Evolutionary conservation across 1,140 invertebrate genomes (phyloP).

Genomic region (Panagrolaimus sp.): DNA sequence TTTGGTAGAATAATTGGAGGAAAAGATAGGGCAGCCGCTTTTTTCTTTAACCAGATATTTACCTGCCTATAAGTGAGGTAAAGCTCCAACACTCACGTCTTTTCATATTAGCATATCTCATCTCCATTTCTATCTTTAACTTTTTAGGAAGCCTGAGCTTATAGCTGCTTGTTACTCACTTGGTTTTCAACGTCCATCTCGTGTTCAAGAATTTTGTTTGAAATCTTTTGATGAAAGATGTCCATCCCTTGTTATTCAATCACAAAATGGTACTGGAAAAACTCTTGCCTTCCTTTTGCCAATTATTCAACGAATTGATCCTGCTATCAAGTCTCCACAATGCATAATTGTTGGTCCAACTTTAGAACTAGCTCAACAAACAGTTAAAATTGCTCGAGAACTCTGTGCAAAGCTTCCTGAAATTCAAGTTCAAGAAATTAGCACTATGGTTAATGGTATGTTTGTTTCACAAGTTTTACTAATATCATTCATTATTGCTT

Average conservation of each 20-base stretch:
- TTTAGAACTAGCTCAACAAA: slow-evolving; percentile 93
- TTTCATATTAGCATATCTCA: too few relatives aligned
- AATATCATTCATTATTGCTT: background rate
- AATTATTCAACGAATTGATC: slow-evolving; percentile 87
- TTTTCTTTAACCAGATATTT: too few relatives aligned
- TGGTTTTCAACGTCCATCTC: slow-evolving; percentile 93
- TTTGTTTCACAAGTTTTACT: too few relatives aligned
- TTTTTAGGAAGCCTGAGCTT: slow-evolving; percentile 31
- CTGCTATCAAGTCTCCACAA: slow-evolving; percentile 75
- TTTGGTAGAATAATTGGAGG: too few relatives aligned
- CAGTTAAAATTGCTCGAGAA: slow-evolving; percentile 79
- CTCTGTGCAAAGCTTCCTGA: slow-evolving; percentile 86
- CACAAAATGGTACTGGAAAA: slow-evolving; percentile 97
- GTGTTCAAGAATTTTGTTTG: slow-evolving; percentile 87
- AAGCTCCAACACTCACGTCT: too few relatives aligned
- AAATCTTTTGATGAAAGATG: slow-evolving; percentile 64
- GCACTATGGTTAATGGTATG: background rate
- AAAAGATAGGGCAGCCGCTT: too few relatives aligned
- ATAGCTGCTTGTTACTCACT: slow-evolving; percentile 66
- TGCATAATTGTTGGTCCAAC: slow-evolving; percentile 85
- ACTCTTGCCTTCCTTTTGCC: slow-evolving; percentile 94
- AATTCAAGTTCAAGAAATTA: slow-evolving; percentile 76
- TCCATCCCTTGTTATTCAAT: slow-evolving; percentile 96
- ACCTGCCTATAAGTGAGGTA: too few relatives aligned
- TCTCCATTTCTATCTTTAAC: too few relatives aligned